Percentiles rank a stretch among this genome's conserved stretches.
These are phyloP conservation scores for Aleiodes alternator DNA, from an alignment of 2,888 invertebrate genomes.

Conservation along the genomic window DNA sequence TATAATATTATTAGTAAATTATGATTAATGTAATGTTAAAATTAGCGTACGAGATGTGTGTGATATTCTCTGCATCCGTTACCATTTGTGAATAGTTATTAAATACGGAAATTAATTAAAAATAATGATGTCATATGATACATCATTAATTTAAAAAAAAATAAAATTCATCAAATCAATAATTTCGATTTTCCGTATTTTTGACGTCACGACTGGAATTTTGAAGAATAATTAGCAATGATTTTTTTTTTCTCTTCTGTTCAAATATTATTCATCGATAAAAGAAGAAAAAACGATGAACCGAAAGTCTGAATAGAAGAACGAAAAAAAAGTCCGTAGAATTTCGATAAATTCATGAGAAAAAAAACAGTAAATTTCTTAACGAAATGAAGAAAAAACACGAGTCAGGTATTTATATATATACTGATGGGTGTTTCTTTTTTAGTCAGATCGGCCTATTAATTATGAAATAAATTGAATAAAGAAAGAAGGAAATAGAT, in stretches of 20 bases:
- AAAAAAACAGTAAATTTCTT: background rate
- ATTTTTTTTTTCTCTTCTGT: slow-evolving; percentile 24
- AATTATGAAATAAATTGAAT: slow-evolving; percentile 42
- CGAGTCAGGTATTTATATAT: slow-evolving; percentile 59
- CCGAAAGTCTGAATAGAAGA: background rate
- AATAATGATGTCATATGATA: no score
- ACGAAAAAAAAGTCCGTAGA: background rate
- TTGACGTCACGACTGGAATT: slow-evolving; percentile 58
- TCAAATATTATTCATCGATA: slow-evolving; percentile 25
- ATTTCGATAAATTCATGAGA: background rate
- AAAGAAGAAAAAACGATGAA: slow-evolving; percentile 8
- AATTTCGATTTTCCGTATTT: background rate
- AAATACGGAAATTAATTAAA: background rate
- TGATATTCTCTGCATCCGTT: slow-evolving; percentile 21
- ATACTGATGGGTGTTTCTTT: slow-evolving; percentile 61
- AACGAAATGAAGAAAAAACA: background rate
- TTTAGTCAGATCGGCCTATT: slow-evolving; percentile 60
- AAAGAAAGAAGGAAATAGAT: slow-evolving; percentile 25
- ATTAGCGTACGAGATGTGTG: slow-evolving; percentile 19
- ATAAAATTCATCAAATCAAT: background rate
- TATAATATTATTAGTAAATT: slow-evolving; percentile 23
- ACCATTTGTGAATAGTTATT: slow-evolving; percentile 3
- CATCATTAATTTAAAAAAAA: background rate
- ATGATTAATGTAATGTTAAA: slow-evolving; percentile 17
- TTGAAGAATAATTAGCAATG: background rate